phyloP scores from a whole-genome alignment of 2,797 vertebrate species.

The Falco columbarius region DNA sequence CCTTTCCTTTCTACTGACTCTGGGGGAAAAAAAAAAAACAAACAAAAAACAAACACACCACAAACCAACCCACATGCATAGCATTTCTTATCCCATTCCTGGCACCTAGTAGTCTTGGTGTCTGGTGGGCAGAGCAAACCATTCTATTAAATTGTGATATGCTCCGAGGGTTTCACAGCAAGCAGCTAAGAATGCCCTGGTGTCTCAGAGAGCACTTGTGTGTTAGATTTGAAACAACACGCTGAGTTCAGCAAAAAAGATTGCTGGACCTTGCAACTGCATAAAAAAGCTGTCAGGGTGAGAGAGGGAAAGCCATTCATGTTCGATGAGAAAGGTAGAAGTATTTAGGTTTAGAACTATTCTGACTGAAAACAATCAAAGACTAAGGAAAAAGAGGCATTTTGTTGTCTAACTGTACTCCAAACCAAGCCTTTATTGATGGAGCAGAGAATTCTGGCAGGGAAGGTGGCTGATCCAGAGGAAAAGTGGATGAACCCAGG shows the following conservation, averaged over 20 bases:
- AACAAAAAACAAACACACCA: neutral
- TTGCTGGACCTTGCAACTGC: conserved; percentile 22
- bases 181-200: neutral
- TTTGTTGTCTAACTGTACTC: neutral
- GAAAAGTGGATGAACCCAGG: neutral
- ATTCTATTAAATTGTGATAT: neutral
- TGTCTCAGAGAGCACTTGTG: neutral
- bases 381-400: neutral
- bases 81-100: neutral
- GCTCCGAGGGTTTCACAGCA: conserved; percentile 2
- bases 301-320: neutral
- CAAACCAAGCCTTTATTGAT: neutral
- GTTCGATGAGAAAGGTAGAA: neutral
- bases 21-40: neutral
- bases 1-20: neutral
- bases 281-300: neutral
- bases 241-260: conserved; percentile 15
- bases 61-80: neutral
- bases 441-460: neutral
- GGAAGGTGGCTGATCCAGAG: neutral
- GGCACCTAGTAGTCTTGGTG: neutral
- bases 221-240: neutral
- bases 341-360: neutral
- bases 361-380: neutral
- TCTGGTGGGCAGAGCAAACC: neutral